phyloP scores from a whole-genome alignment of 2,888 invertebrate genomes.

The Synanthedon vespiformis region DNA sequence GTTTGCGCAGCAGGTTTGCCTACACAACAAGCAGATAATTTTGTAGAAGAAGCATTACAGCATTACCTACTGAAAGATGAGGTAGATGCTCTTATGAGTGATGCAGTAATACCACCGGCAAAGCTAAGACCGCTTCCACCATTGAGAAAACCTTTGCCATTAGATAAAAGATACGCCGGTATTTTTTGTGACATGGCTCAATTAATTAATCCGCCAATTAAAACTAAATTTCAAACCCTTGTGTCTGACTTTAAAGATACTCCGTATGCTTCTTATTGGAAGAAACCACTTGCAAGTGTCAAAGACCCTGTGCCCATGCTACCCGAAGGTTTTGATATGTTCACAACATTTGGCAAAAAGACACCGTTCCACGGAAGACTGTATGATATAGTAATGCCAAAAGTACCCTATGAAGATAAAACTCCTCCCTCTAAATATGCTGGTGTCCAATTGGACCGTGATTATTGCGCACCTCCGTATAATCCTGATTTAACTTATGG shows the following conservation, averaged over 20 bases:
- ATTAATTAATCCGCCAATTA: slow-evolving; percentile 34
- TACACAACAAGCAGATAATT: slow-evolving; percentile 33
- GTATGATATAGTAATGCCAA: slow-evolving; percentile 53
- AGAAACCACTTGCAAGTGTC: slow-evolving; percentile 28
- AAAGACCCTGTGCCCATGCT: slow-evolving; percentile 46
- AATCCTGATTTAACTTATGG: slow-evolving; percentile 55
- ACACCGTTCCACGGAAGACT: slow-evolving; percentile 28
- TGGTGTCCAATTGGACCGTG: slow-evolving; percentile 31
- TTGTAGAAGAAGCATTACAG: slow-evolving; percentile 28
- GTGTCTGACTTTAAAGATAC: slow-evolving; percentile 47
- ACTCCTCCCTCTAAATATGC: slow-evolving; percentile 27
- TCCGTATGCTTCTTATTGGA: slow-evolving; percentile 48
- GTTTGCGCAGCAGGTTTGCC: slow-evolving; percentile 52
- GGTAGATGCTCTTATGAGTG: slow-evolving; percentile 42
- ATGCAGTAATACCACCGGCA: slow-evolving; percentile 38
- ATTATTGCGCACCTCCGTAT: slow-evolving; percentile 51
- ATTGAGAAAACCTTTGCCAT: slow-evolving; percentile 30
- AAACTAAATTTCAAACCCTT: slow-evolving; percentile 45
- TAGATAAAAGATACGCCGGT: slow-evolving; percentile 36
- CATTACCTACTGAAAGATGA: slow-evolving; percentile 50
- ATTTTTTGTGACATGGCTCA: slow-evolving; percentile 23
- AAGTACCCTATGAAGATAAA: slow-evolving; percentile 33
- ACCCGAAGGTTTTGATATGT: slow-evolving; percentile 40
- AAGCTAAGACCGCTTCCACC: slow-evolving; percentile 33
- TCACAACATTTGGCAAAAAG: slow-evolving; percentile 44